phyloP scores from a whole-genome alignment of 2,113 vertebrate species.

The Lepisosteus oculatus region DNA sequence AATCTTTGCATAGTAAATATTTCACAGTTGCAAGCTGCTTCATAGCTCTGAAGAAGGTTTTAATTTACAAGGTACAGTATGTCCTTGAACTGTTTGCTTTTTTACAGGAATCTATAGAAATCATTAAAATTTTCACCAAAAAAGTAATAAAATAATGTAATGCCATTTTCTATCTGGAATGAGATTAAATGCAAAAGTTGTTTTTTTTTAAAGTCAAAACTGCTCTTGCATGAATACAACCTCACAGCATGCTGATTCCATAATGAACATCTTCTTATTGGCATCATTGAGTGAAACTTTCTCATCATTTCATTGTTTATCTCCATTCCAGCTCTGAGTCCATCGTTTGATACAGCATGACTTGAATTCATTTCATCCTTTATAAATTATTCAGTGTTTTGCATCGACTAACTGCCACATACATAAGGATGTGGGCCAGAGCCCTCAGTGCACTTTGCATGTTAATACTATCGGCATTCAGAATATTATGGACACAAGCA shows the following conservation, averaged over 20 bases:
- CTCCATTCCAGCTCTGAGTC: not conserved
- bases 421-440: not conserved
- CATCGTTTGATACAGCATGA: not conserved
- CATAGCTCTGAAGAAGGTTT: too few relatives aligned
- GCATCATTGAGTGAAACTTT: not conserved
- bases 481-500: not conserved
- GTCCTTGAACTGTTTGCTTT: too few relatives aligned
- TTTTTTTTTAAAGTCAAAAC: not conserved
- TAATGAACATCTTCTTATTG: too few relatives aligned
- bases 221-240: not conserved
- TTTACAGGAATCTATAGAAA: too few relatives aligned
- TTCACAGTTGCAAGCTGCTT: too few relatives aligned
- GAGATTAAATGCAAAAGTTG: too few relatives aligned
- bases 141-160: too few relatives aligned
- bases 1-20: too few relatives aligned
- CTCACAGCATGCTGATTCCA: not conserved
- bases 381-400: slow-evolving; percentile 21
- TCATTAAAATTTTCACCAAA: too few relatives aligned
- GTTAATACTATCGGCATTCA: not conserved
- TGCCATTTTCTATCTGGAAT: too few relatives aligned
- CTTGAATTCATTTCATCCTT: not conserved
- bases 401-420: slow-evolving; percentile 3
- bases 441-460: not conserved
- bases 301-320: slow-evolving; percentile 1
- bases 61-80: too few relatives aligned